Evolutionary conservation across 1,140 invertebrate species (phyloP).

Genomic region (Cotesia typhae): DNA sequence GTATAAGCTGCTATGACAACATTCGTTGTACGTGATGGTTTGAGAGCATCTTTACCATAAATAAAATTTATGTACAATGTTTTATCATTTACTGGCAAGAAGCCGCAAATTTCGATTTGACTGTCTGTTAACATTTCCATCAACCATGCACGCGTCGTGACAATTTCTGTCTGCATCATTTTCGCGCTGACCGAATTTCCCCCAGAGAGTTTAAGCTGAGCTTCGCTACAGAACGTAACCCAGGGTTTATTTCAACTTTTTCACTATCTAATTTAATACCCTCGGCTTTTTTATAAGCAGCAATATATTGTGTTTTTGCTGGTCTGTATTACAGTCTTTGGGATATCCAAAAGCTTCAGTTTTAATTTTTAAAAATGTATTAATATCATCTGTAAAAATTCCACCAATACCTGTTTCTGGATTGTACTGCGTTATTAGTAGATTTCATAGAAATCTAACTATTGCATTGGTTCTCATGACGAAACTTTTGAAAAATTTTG

Average conservation of each 20-base stretch:
- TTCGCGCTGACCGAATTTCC: conserved; percentile 24
- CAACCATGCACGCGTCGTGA: conserved; percentile 43
- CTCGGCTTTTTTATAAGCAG: conserved; percentile 50
- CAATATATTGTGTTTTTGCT: conserved; percentile 51
- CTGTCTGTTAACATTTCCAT: conserved; percentile 48
- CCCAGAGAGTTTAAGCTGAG: conserved; percentile 54
- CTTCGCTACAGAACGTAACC: conserved; percentile 46
- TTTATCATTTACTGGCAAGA: too few species aligned
- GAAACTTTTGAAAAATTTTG: too few species aligned
- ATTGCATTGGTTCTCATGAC: too few species aligned
- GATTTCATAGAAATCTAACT: too few species aligned
- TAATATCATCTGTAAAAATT: conserved; percentile 47
- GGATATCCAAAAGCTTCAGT: conserved; percentile 50
- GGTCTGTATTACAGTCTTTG: conserved; percentile 40
- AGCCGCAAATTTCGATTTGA: conserved; percentile 33
- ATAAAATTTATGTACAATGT: too few species aligned
- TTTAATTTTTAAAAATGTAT: conserved; percentile 53
- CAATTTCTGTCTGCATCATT: conserved; percentile 42
- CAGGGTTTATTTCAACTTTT: conserved; percentile 51
- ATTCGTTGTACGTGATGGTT: too few species aligned
- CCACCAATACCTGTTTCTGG: conserved; percentile 34
- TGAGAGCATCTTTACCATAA: too few species aligned
- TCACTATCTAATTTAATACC: conserved; percentile 53
- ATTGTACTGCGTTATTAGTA: conserved; percentile 35
- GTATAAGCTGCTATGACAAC: too few species aligned